phyloP scores from a whole-genome alignment of 2,888 invertebrate genomes.

The Mylabris sibirica region DNA sequence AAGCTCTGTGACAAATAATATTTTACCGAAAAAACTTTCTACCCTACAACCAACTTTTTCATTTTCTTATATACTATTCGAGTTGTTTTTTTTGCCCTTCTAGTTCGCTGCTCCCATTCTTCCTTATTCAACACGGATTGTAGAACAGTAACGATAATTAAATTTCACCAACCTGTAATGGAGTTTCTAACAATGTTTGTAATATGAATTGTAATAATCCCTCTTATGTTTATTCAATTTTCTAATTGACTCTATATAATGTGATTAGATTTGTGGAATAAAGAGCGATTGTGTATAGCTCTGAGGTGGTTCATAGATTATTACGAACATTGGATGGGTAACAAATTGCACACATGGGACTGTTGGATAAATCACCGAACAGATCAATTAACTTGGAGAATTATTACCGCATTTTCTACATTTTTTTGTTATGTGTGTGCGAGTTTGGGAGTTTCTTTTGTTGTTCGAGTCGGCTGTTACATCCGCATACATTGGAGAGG shows the following conservation, averaged over 20 bases:
- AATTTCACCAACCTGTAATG: conserved; percentile 43
- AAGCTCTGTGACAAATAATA: conserved; percentile 40
- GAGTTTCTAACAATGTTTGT: conserved; percentile 41
- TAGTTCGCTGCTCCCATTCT: too few relatives aligned
- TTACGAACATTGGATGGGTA: conserved; percentile 26
- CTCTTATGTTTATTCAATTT: background rate
- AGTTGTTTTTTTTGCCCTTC: background rate
- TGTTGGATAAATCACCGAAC: conserved; percentile 14
- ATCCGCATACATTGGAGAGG: conserved; percentile 9
- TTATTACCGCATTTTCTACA: background rate
- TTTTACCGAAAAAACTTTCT: conserved; percentile 18
- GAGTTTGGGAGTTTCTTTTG: conserved; percentile 10
- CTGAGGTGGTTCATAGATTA: conserved; percentile 28
- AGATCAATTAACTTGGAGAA: conserved; percentile 25
- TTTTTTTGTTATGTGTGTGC: conserved; percentile 19
- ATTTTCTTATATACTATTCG: background rate
- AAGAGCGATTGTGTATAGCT: conserved; percentile 1
- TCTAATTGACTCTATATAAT: background rate
- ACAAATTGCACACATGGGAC: conserved; percentile 26
- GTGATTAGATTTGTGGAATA: background rate
- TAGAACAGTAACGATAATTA: conserved; percentile 40
- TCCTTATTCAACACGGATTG: conserved; percentile 28
- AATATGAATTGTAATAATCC: conserved; percentile 32
- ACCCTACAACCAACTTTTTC: background rate
- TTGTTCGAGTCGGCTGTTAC: too few relatives aligned